These are phyloP conservation scores for Thunnus albacares DNA, from an alignment of 2,797 vertebrate genomes.

Conservation along the genomic window DNA sequence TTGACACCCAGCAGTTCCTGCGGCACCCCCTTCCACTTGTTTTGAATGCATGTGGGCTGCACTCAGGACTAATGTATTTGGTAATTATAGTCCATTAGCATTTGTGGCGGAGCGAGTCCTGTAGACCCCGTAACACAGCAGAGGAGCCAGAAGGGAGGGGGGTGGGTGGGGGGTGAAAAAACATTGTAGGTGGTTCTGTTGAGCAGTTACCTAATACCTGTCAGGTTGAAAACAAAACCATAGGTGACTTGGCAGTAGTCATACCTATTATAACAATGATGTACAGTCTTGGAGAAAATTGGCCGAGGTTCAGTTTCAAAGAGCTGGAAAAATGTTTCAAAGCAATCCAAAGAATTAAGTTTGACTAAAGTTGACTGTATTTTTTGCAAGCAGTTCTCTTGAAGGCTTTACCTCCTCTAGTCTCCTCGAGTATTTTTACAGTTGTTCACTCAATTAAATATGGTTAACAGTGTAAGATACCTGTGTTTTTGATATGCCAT, in stretches of 20 bases:
- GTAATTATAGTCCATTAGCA: conserved; percentile 81
- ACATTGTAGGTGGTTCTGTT: conserved; percentile 69
- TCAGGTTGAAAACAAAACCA: conserved; percentile 58
- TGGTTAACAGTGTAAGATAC: not conserved
- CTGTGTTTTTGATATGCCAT: conserved; percentile 3
- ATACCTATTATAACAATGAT: conserved; percentile 21
- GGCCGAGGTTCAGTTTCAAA: conserved; percentile 7
- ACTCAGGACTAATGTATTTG: conserved; percentile 80
- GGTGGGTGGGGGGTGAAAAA: conserved; percentile 39
- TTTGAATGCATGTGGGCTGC: conserved; percentile 72
- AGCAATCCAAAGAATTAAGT: not conserved
- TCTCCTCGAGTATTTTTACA: conserved; percentile 2
- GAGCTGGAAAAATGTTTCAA: conserved; percentile 3
- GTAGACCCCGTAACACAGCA: conserved; percentile 41
- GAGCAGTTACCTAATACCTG: conserved; percentile 72
- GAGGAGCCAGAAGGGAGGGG: conserved; percentile 54
- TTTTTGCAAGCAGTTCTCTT: not conserved
- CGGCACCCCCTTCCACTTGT: conserved; percentile 52
- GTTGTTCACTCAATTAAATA: conserved; percentile 18
- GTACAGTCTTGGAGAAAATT: conserved; percentile 24
- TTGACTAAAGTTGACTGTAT: not conserved
- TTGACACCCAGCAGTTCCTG: conserved; percentile 70
- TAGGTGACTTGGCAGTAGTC: conserved; percentile 39
- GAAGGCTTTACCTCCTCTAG: not conserved
- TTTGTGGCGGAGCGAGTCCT: conserved; percentile 47